Evolutionary conservation across 2,888 invertebrate species (phyloP).

Genomic region (Idaea aversata): DNA sequence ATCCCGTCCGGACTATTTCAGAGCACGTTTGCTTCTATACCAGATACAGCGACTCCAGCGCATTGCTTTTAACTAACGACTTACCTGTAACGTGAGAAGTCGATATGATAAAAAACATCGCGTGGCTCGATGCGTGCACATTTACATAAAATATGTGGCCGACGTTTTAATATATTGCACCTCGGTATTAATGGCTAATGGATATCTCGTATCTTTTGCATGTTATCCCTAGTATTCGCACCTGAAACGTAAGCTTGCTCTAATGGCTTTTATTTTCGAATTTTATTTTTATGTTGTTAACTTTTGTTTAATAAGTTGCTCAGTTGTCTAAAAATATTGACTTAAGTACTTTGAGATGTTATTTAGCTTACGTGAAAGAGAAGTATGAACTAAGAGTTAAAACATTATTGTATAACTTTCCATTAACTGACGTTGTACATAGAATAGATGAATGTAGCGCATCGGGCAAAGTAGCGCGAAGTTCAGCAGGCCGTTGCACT

Average conservation of each 20-base stretch:
- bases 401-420: conserved; percentile 9
- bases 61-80: conserved; percentile 50
- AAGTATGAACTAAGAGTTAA: background rate
- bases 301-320: background rate
- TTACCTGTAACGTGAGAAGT: conserved; percentile 65
- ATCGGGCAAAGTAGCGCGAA: conserved; percentile 67
- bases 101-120: conserved; percentile 34
- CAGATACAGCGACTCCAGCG: conserved; percentile 53
- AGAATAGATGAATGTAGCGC: conserved; percentile 30
- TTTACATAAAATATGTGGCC: conserved; percentile 28
- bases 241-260: conserved; percentile 13
- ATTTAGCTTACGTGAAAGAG: background rate
- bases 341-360: background rate
- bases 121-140: conserved; percentile 23
- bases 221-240: conserved; percentile 17
- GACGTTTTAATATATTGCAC: conserved; percentile 24
- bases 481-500: conserved; percentile 76
- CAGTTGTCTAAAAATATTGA: background rate
- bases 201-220: conserved; percentile 21
- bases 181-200: conserved; percentile 24
- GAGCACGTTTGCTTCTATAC: conserved; percentile 61
- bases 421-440: conserved; percentile 7
- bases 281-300: background rate
- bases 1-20: conserved; percentile 78
- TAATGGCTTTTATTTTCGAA: conserved; percentile 10